Evolutionary conservation across 2,797 vertebrate species (phyloP), one percentile per base, ranked within the genome.

Genomic region (Botia almorhae): DNA sequence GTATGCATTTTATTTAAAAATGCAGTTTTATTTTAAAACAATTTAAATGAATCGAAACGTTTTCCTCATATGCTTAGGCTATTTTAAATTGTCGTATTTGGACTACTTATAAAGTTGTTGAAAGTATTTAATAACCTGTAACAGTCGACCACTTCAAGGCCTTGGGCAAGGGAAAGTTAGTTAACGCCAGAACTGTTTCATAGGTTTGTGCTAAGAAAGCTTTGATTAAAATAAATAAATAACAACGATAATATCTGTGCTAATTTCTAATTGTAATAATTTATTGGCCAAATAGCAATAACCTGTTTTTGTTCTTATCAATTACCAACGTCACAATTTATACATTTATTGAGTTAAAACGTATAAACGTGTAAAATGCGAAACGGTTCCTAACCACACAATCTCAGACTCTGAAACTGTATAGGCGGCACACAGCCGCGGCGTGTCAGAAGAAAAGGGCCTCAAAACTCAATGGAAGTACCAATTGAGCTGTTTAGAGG

Each of bases 401-500:
- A 12, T 26, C 21, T 11, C 7, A 43, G 39, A 43, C 39, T 4
- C 29, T 29, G 39, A n/a, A n/a, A n/a, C n/a, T 43, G 16, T 7
- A 55, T 2, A 68, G 33, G 48, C 10, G 36, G 21, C 8, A 13
- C 29, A 33, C 36, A n/a, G 36, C 19, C 65, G 53, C 56, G n/a
- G n/a, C 8, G 26, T 63, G 68, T 50, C 46, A 17, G 17, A 23
- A 56, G 7, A 43, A 43, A 43, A 43, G 68, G 56, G n/a, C 46
- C 46, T 56, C 29, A 64, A 10, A 72, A 61, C 63, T 78, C 50
- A 7, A 12, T 5, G 36, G 21, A 80, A 67, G 58, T 19, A n/a
- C 53, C 51, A 68, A 70, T 73, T 67, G 50, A 67, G 71, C 70
- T 80, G 61, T 74, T 17, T 67, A 70, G 51, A 58, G 70, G 51